A percentile compares a stretch with the other conserved stretches of the same genome.
Conservation (phyloP, 2,888 invertebrate genomes). For the Taenaris catops region DNA sequence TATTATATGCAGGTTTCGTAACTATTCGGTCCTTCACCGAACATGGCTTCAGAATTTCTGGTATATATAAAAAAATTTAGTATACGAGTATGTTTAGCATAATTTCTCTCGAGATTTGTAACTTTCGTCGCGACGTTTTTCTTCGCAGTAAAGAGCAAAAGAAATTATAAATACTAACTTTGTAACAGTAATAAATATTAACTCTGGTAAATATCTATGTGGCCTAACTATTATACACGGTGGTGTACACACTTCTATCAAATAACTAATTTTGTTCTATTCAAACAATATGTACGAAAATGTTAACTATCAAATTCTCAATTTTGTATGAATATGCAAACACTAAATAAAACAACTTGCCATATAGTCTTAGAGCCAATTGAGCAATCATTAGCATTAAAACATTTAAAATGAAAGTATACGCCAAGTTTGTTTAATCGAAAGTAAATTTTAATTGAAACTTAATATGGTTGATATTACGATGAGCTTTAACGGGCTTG, state of each 20-base stretch:
- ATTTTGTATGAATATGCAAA: constrained; percentile 17
- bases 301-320: constrained; percentile 1
- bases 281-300: neutral
- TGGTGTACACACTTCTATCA: too few species aligned
- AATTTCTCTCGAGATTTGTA: neutral
- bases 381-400: constrained; percentile 57
- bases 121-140: neutral
- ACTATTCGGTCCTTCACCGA: too few species aligned
- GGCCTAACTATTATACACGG: too few species aligned
- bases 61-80: too few species aligned
- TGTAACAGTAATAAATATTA: too few species aligned
- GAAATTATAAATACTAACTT: neutral
- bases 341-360: constrained; percentile 46
- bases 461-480: constrained; percentile 20
- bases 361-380: constrained; percentile 61
- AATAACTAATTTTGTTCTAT: constrained; percentile 1
- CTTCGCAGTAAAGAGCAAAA: neutral
- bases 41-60: too few species aligned
- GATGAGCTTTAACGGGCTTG: constrained; percentile 11
- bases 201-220: too few species aligned
- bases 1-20: too few species aligned
- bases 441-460: constrained; percentile 21
- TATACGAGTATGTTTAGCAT: too few species aligned
- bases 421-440: neutral
- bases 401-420: constrained; percentile 27